These are phyloP conservation scores for Pluvianellus socialis DNA, from an alignment of 2,113 vertebrate genomes.

Conservation along the genomic window DNA sequence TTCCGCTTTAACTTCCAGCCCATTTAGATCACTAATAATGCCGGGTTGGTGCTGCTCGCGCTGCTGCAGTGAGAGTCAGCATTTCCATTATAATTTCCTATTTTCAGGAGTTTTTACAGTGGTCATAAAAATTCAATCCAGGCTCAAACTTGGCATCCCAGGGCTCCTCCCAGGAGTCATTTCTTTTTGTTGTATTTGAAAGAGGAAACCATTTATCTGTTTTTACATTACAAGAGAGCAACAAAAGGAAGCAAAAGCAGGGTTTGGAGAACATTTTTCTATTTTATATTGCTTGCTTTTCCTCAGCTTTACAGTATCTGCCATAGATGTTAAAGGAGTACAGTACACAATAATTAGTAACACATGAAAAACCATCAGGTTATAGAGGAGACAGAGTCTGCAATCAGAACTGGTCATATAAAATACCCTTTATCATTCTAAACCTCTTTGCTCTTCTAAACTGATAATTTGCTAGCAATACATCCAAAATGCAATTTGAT, in stretches of 20 bases:
- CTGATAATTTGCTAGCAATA: slow-evolving; percentile 3
- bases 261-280: slow-evolving; percentile 3
- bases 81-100: slow-evolving; percentile 70
- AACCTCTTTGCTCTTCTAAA: neutral
- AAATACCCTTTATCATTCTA: slow-evolving; percentile 16
- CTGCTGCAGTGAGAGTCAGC: slow-evolving; percentile 34
- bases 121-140: slow-evolving; percentile 62
- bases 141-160: slow-evolving; percentile 58
- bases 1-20: slow-evolving; percentile 36
- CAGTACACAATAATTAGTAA: slow-evolving; percentile 29
- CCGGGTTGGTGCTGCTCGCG: neutral
- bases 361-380: slow-evolving; percentile 22
- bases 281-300: slow-evolving; percentile 10
- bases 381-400: neutral
- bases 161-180: slow-evolving; percentile 58
- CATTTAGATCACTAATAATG: neutral
- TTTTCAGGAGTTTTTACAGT: slow-evolving; percentile 68
- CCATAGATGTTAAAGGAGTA: slow-evolving; percentile 11
- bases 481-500: slow-evolving; percentile 12
- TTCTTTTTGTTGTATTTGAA: slow-evolving; percentile 64
- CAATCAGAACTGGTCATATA: neutral
- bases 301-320: slow-evolving; percentile 18
- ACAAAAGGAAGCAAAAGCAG: slow-evolving; percentile 50
- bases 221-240: slow-evolving; percentile 54
- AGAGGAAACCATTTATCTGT: slow-evolving; percentile 70